These are phyloP conservation scores for Eupithecia tripunctaria DNA, from an alignment of 2,888 invertebrate species.

Conservation along the genomic window DNA sequence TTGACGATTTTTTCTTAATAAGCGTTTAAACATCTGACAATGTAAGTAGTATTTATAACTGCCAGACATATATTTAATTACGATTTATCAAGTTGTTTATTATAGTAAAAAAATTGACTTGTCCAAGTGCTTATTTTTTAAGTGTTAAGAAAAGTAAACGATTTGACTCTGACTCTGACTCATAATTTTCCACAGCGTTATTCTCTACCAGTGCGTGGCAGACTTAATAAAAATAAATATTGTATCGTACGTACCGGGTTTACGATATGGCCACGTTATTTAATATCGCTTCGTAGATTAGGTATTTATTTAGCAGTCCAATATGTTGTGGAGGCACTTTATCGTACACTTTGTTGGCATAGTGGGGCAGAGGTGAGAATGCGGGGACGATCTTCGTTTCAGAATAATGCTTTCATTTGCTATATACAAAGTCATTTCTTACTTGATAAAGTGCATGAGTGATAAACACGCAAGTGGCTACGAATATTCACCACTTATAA, in stretches of 20 bases:
- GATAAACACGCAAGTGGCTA: too few species aligned
- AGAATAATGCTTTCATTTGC: not conserved
- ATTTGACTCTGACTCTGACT: too few species aligned
- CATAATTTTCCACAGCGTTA: conserved; percentile 38
- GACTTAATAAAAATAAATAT: conserved; percentile 78
- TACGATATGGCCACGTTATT: conserved; percentile 77
- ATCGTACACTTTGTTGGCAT: not conserved
- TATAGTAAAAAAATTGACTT: too few species aligned
- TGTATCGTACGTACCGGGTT: conserved; percentile 67
- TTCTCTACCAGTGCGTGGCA: conserved; percentile 52
- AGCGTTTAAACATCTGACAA: too few species aligned
- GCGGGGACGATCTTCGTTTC: not conserved
- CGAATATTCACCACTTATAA: too few species aligned
- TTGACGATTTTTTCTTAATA: too few species aligned
- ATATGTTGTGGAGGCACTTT: conserved; percentile 41
- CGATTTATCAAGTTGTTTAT: too few species aligned
- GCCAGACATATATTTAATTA: not conserved
- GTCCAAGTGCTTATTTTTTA: too few species aligned
- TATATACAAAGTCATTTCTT: too few species aligned
- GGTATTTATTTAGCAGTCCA: conserved; percentile 71
- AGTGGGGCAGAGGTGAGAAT: not conserved
- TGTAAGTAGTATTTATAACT: too few species aligned
- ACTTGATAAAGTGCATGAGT: too few species aligned
- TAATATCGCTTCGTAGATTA: conserved; percentile 70
- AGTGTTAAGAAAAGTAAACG: too few species aligned